phyloP scores from a whole-genome alignment of 2,113 vertebrate species.

The Callopanchax toddi region DNA sequence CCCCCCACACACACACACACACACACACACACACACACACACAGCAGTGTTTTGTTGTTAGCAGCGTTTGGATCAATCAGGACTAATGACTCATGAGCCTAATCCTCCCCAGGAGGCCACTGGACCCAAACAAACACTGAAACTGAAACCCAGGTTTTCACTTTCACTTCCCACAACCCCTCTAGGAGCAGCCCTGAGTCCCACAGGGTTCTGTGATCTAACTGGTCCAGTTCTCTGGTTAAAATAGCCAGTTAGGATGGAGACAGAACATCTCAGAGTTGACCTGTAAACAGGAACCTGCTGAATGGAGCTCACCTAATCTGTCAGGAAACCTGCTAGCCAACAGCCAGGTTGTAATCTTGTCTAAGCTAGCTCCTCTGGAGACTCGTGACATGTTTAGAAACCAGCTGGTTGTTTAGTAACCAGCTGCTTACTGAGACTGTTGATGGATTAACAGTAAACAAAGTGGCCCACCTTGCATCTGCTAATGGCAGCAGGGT shows the following conservation, averaged over 20 bases:
- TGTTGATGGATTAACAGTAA: no score
- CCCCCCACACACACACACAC: no score
- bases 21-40: no score
- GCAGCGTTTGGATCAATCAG: slow-evolving; percentile 60
- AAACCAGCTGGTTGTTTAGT: not conserved
- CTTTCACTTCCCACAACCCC: not conserved
- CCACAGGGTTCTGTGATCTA: not conserved
- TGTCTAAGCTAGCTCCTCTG: not conserved
- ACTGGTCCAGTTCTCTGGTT: no score
- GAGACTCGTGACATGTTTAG: not conserved
- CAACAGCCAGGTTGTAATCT: not conserved
- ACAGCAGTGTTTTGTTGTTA: slow-evolving; percentile 16
- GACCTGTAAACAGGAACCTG: no score
- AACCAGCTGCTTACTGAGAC: no score
- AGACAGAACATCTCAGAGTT: no score
- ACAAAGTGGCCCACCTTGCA: no score
- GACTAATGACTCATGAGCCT: slow-evolving; percentile 55
- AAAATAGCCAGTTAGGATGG: no score
- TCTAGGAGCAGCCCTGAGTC: no score
- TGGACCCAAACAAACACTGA: not conserved
- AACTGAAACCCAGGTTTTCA: no score
- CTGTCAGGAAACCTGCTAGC: not conserved
- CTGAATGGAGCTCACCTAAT: not conserved
- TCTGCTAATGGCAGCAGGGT: no score
- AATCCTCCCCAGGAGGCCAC: slow-evolving; percentile 59